These are phyloP conservation scores for Xiphydria camelus DNA, from an alignment of 2,888 invertebrate species.

Conservation along the genomic window DNA sequence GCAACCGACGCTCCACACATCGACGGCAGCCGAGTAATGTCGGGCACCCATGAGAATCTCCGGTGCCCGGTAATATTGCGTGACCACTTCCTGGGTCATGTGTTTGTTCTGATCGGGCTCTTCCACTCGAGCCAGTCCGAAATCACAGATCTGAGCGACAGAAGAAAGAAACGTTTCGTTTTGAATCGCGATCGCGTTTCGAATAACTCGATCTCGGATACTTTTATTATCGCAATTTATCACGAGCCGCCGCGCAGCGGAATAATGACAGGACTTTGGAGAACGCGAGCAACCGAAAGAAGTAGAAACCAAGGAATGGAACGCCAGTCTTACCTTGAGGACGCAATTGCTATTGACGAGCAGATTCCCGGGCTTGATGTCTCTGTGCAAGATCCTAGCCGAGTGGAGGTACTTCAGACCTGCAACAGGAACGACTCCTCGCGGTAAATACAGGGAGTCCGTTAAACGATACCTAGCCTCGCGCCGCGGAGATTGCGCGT, in stretches of 20 bases:
- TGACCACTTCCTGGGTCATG: constrained; percentile 99
- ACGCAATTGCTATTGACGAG: constrained; percentile 99
- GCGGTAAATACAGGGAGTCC: too few species aligned
- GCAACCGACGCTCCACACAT: constrained; percentile 99
- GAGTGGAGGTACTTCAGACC: constrained; percentile 98
- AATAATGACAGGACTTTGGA: background rate
- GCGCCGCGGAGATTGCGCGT: too few species aligned
- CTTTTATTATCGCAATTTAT: too few species aligned
- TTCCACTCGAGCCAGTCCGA: constrained; percentile 96
- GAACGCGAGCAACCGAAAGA: background rate
- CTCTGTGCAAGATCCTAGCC: constrained; percentile 95
- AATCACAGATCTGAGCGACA: constrained; percentile 88
- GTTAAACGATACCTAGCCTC: too few species aligned
- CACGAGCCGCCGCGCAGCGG: too few species aligned
- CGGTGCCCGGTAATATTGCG: constrained; percentile 98
- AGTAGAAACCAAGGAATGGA: constrained; percentile 8
- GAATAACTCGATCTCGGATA: too few species aligned
- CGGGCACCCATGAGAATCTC: constrained; percentile 99
- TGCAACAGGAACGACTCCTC: constrained; percentile 52
- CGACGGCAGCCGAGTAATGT: constrained; percentile 95
- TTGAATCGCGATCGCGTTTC: background rate
- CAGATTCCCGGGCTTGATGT: constrained; percentile 98
- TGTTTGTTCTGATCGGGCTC: constrained; percentile 90
- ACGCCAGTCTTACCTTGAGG: constrained; percentile 70
- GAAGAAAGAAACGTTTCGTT: constrained; percentile 11